Percentiles rank a stretch among this genome's conserved stretches.
Conservation (phyloP, 1,140 invertebrate species). For the Bombus cullumanus region DNA sequence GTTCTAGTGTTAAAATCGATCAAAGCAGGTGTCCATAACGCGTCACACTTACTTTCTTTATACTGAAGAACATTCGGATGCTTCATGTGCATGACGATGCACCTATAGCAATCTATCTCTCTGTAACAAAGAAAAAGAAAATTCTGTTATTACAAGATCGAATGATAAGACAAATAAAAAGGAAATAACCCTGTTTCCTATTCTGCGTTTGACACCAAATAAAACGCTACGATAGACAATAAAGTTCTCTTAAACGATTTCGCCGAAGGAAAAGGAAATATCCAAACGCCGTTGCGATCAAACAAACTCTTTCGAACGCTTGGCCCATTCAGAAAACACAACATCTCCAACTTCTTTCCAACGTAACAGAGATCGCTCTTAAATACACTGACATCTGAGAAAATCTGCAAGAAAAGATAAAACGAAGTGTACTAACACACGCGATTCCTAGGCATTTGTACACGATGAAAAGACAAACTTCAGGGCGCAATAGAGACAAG, state of each 20-base stretch:
- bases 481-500: conserved; percentile 42
- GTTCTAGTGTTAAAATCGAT: no score
- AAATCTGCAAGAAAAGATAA: neutral
- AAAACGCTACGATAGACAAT: no score
- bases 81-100: conserved; percentile 88
- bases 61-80: conserved; percentile 89
- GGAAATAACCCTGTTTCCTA: neutral
- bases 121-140: conserved; percentile 76
- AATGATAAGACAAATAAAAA: neutral
- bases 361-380: neutral
- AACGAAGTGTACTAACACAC: neutral
- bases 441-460: conserved; percentile 1
- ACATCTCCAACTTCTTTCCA: neutral
- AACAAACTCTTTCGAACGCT: no score
- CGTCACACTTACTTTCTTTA: conserved; percentile 88
- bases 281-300: no score
- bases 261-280: neutral
- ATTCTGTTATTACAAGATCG: neutral
- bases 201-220: no score
- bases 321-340: no score
- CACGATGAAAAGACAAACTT: conserved; percentile 38
- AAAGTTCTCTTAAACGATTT: no score
- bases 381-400: neutral
- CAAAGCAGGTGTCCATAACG: no score
- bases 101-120: conserved; percentile 84